Evolutionary conservation across 2,888 invertebrate genomes (phyloP).

Genomic region (Lycophotia porphyrea): DNA sequence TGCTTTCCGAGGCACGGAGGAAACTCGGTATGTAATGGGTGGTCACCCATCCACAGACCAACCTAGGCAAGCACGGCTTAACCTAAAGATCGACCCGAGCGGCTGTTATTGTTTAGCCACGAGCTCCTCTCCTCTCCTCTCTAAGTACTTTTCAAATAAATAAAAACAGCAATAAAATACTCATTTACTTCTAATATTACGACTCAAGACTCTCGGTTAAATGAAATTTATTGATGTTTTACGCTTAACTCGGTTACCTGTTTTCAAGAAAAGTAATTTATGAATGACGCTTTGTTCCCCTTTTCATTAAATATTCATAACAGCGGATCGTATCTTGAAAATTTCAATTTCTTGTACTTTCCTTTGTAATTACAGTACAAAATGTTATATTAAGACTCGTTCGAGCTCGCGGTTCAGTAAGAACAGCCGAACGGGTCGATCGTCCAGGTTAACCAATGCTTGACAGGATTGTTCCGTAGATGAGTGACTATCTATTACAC

Average conservation of each 20-base stretch:
- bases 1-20: too few species aligned
- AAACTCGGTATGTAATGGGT: too few species aligned
- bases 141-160: neutral
- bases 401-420: neutral
- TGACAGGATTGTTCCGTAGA: neutral
- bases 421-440: neutral
- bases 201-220: neutral
- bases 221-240: conserved; percentile 19
- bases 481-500: neutral
- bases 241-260: conserved; percentile 23
- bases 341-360: conserved; percentile 38
- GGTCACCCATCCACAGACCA: too few species aligned
- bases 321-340: conserved; percentile 17
- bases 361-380: conserved; percentile 12
- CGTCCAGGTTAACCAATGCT: neutral
- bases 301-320: conserved; percentile 41
- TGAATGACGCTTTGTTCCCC: conserved; percentile 21
- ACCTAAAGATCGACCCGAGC: too few species aligned
- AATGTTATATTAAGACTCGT: conserved; percentile 13
- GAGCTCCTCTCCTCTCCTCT: too few species aligned
- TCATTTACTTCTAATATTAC: neutral
- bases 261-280: conserved; percentile 42
- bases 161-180: neutral
- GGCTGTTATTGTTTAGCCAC: too few species aligned
- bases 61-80: too few species aligned